These are phyloP conservation scores for Ciconia maguari DNA, from an alignment of 2,113 vertebrate genomes.

Conservation along the genomic window DNA sequence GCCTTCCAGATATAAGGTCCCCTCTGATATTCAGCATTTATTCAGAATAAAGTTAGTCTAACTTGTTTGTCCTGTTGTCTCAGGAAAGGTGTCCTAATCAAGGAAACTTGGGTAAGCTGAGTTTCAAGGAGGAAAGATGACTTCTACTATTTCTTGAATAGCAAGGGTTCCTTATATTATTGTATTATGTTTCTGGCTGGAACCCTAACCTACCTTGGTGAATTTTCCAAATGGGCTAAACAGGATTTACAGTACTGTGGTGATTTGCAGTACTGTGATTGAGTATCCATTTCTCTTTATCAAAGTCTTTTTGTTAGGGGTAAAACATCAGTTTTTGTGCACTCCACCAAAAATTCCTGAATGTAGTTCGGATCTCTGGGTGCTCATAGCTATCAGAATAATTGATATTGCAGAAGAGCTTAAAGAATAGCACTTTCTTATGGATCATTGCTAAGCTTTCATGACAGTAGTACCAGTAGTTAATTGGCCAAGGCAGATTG, in stretches of 20 bases:
- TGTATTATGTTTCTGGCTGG: neutral
- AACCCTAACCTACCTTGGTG: neutral
- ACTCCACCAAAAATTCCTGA: neutral
- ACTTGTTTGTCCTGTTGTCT: neutral
- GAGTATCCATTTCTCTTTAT: neutral
- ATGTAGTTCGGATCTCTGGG: neutral
- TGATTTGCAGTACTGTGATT: neutral
- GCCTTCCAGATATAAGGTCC: neutral
- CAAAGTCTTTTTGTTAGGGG: neutral
- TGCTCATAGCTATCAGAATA: neutral
- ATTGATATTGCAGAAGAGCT: neutral
- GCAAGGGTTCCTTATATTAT: neutral
- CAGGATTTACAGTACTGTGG: neutral
- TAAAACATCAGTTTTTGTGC: neutral
- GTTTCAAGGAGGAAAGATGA: neutral
- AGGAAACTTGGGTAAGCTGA: neutral
- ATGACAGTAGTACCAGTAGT: neutral
- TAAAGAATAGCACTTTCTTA: neutral
- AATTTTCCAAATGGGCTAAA: neutral
- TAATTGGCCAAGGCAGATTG: neutral
- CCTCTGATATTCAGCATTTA: neutral
- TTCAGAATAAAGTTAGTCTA: neutral
- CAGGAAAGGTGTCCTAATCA: neutral
- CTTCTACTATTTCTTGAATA: neutral
- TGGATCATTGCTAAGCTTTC: neutral